These are phyloP conservation scores for Drosophila micromelanica DNA, from an alignment of 1,140 invertebrate species.

Conservation along the genomic window DNA sequence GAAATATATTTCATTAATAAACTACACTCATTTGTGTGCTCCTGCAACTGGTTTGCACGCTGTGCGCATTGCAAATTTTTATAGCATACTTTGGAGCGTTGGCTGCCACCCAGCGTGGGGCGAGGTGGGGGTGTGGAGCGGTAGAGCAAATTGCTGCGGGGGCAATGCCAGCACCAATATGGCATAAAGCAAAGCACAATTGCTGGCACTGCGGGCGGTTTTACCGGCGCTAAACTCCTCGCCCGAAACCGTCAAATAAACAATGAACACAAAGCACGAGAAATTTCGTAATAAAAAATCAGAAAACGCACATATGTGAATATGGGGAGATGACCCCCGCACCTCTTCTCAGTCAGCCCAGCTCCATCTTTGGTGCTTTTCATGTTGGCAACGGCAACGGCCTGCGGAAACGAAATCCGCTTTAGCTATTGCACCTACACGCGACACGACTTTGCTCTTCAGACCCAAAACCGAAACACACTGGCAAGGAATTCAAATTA, in stretches of 20 bases:
- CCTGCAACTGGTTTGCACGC: constrained; percentile 9
- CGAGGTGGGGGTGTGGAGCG: neutral
- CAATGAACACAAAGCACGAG: constrained; percentile 64
- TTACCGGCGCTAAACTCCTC: constrained; percentile 33
- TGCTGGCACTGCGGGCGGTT: constrained; percentile 49
- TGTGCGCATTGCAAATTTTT: constrained; percentile 54
- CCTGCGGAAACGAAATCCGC: constrained; percentile 47
- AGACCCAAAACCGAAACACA: neutral
- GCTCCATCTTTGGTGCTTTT: constrained; percentile 27
- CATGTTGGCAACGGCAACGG: constrained; percentile 39
- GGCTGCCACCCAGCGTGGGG: neutral
- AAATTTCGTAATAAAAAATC: constrained; percentile 67
- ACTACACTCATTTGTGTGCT: neutral
- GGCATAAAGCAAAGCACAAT: constrained; percentile 38
- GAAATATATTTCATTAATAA: constrained; percentile 16
- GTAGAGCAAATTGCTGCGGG: constrained; percentile 2
- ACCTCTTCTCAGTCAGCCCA: neutral
- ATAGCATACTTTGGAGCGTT: constrained; percentile 35
- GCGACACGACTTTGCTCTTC: constrained; percentile 17
- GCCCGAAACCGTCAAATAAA: constrained; percentile 57
- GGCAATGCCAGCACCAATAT: constrained; percentile 10
- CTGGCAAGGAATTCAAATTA: constrained; percentile 71
- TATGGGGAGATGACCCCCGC: neutral
- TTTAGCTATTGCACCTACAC: constrained; percentile 41
- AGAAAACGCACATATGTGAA: constrained; percentile 32